These are phyloP conservation scores for Typhlomys cinereus DNA, from an alignment of 2,113 vertebrate species.

Conservation along the genomic window DNA sequence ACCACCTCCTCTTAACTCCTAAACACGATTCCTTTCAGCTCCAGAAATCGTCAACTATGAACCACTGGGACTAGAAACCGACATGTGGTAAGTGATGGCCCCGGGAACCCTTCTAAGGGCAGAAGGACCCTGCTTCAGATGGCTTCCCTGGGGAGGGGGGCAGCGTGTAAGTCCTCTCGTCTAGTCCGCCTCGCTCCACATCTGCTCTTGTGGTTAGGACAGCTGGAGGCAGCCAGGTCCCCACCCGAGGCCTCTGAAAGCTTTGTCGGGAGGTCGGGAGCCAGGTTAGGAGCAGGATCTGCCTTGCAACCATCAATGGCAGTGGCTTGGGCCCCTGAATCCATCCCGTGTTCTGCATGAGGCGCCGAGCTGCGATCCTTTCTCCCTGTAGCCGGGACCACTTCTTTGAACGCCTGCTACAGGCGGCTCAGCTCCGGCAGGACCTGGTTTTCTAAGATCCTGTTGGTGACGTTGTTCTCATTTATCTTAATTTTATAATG, in stretches of 20 bases:
- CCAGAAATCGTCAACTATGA: slow-evolving; percentile 99
- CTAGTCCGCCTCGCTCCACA: background rate
- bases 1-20: slow-evolving; percentile 58
- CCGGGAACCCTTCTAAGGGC: background rate
- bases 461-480: background rate
- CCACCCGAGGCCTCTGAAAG: background rate
- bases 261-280: background rate
- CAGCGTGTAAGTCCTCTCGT: background rate
- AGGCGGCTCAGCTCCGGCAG: background rate
- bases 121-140: background rate
- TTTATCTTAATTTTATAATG: background rate
- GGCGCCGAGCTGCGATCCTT: background rate
- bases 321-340: background rate
- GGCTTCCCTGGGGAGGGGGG: background rate
- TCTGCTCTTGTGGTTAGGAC: no score
- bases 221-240: background rate
- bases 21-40: slow-evolving; percentile 89
- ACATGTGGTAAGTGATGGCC: slow-evolving; percentile 94
- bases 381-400: background rate
- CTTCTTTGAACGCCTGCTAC: background rate
- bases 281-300: background rate
- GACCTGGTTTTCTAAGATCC: background rate
- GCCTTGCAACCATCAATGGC: background rate
- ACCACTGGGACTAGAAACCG: slow-evolving; percentile 93
- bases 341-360: background rate